Base-by-base conservation (phyloP, 92 coral and sea anemone species). In the Meandrina meandrites region DNA sequence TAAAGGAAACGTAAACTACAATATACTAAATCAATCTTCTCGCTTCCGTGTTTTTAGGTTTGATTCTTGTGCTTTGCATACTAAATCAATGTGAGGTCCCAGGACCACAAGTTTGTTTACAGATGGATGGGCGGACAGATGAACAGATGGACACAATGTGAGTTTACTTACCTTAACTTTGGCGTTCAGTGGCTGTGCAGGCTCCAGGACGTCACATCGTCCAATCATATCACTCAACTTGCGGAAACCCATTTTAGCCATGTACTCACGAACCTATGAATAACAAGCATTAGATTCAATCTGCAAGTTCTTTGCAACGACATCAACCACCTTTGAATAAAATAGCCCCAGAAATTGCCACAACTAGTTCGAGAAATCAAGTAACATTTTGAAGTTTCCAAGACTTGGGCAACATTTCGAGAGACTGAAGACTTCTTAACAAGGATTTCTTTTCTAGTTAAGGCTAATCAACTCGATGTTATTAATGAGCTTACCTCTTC, bases 171-270 rank as follows among this genome's bases (percentile, higher is more conserved):
- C 99, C 94, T 95, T 94, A 57, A 97, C 93, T 89, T 96, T 96
- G 18, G 90, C 91, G 75, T 94, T 96, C 35, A 90, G 93, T 19
- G 96, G 98, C 32, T 93, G 79, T 58, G 93, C 93, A 31, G 94
- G 94, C 28, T 78, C 92, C 56, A 96, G 86, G 79, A 90, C 73
- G 84, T 96, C 98, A 67, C 94, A 94, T 64, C 93, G 94, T 56
- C 99, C 99, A 57, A 93, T 92, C 94, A 96, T 91, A 69, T 96
- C 99, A 48, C 78, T 84, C 87, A 94, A 68, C 50, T 90, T 94
- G 70, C 91, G 95, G 85, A 89, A 93, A 56, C 99, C 98, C 85
- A 96, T 79, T 83, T 93, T 93, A n/a, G 99, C 96, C 95, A 96
- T 93, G 80, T 90, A 93, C 37, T 94, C 92, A 70, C 99, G 93